Evolutionary conservation across 1,140 invertebrate genomes (phyloP).

Genomic region (Leptinotarsa defecta): DNA sequence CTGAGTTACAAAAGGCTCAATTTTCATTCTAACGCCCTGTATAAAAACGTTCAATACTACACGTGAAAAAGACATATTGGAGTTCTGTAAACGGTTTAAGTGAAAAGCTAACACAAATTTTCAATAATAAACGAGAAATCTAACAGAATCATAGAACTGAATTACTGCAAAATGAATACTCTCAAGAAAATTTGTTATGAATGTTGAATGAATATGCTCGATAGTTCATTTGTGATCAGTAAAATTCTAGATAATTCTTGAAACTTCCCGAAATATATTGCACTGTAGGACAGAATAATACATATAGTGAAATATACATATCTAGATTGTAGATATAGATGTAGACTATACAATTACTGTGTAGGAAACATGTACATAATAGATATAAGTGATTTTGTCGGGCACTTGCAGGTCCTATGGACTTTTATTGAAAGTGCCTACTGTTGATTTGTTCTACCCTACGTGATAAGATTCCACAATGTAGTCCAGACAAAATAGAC

Average conservation of each 20-base stretch:
- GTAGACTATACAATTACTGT: conserved; percentile 29
- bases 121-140: no score
- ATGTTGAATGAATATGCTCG: no score
- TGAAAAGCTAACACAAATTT: no score
- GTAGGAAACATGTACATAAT: conserved; percentile 35
- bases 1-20: no score
- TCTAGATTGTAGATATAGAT: conserved; percentile 49
- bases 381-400: conserved; percentile 47
- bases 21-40: no score
- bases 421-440: conserved; percentile 50
- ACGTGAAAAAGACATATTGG: no score
- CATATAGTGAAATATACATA: conserved; percentile 51
- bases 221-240: not conserved
- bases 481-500: no score
- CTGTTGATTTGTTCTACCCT: conserved; percentile 51
- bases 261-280: conserved; percentile 50
- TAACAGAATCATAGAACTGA: no score
- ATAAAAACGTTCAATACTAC: no score
- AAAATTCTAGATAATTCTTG: conserved; percentile 1
- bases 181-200: no score
- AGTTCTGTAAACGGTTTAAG: no score
- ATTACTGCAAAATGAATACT: no score
- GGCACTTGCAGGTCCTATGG: conserved; percentile 46
- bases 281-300: conserved; percentile 37
- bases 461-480: conserved; percentile 45